Base-by-base conservation (phyloP, 2,113 vertebrate species). In the Sylvietta virens region DNA sequence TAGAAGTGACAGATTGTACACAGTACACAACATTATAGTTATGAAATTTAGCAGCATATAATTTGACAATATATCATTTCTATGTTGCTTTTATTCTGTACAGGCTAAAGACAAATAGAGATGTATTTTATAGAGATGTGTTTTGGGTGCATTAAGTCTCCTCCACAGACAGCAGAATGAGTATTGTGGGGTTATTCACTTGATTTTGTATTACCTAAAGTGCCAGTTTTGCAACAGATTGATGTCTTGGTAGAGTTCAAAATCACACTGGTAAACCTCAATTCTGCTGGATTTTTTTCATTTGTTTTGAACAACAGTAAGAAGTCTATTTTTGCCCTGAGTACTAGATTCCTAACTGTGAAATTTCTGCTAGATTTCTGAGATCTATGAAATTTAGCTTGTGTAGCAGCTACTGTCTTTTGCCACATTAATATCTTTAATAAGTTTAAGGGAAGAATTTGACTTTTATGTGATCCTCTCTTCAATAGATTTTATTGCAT, bases 61-160 rank as follows among this genome's bases (percentile, higher is more conserved):
- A 97, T 94, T 94, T 86, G 70, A 57, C 54, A 87, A 64, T 82
- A 76, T 23, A 87, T 90, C 85, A 94, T 74, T 88, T 94, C 35
- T 90, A 83, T 47, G 47, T 81, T 88, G 54, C 39, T 94, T 94
- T 94, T 92, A 90, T 92, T 94, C 71, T 86, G 67, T 40, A 73
- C 47, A 88, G 60, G 35, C 62, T 90, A 73, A 92, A 93, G 82
- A 93, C 83, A 97, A 95, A 92, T 73, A 73, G 64, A 78, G 27
- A 81, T 62, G 44, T 78, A 71, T 58, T 92, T 86, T 67, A 90
- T 27, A 86, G 58, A 81, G 27, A 81, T 66, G 60, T 74, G 83
- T 58, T 93, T 83, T 67, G 64, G 51, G 82, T 78, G 72, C 76
- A 93, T 23, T 90, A 92, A 92, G 62, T 81, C 67, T 92, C 44